Evolutionary conservation across 2,113 vertebrate species (phyloP).

Genomic region (Gallinago undulata): DNA sequence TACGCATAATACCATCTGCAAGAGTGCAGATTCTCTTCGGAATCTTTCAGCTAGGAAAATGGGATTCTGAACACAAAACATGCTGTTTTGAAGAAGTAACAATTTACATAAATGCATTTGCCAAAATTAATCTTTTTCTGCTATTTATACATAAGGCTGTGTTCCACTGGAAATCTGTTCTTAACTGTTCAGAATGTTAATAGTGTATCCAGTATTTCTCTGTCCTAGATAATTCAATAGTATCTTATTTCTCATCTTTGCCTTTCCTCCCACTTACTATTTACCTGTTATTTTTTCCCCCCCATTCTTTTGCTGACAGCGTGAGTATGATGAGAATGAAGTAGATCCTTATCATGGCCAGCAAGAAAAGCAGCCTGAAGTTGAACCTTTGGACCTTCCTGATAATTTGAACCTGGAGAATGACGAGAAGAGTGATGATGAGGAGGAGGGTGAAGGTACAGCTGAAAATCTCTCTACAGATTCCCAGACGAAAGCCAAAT

Average conservation of each 20-base stretch:
- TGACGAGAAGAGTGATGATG: slow-evolving; percentile 75
- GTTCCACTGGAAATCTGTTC: background rate
- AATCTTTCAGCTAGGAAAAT: background rate
- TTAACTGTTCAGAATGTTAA: background rate
- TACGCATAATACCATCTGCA: background rate
- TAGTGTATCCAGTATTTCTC: background rate
- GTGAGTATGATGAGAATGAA: slow-evolving; percentile 94
- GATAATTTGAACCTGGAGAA: slow-evolving; percentile 90
- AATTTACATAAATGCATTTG: background rate
- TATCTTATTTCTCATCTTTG: background rate
- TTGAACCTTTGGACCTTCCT: slow-evolving; percentile 90
- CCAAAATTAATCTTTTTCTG: background rate
- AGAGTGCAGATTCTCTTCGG: background rate
- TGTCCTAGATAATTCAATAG: background rate
- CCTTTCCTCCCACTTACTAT: background rate
- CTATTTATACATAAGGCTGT: background rate
- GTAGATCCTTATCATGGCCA: slow-evolving; percentile 91
- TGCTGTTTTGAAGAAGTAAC: background rate
- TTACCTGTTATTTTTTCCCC: background rate
- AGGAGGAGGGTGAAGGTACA: slow-evolving; percentile 82
- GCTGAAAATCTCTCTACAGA: background rate
- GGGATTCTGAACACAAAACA: background rate
- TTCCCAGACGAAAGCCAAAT: background rate
- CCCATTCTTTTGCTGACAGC: slow-evolving; percentile 66
- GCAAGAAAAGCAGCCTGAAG: slow-evolving; percentile 83